A percentile compares a stretch with the other conserved stretches of the same genome.
Conservation (phyloP, 1,140 invertebrate genomes). For the Drosophila rufa region DNA sequence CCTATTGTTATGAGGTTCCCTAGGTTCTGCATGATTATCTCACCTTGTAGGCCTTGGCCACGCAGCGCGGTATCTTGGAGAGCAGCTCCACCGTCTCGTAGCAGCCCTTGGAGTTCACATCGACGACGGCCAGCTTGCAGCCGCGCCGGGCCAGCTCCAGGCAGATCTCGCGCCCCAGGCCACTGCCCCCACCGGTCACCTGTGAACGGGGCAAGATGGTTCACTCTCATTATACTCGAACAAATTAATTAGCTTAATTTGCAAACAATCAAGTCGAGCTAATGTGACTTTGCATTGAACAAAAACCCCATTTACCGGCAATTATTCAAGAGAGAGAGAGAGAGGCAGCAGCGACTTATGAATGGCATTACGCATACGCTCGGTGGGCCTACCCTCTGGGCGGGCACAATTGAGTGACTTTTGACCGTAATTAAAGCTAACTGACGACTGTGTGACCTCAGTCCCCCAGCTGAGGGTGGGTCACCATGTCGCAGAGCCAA, state of each 20-base stretch:
- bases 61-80: slow-evolving; percentile 62
- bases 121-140: slow-evolving; percentile 81
- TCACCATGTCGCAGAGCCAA: slow-evolving; percentile 1
- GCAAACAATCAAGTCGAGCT: slow-evolving; percentile 66
- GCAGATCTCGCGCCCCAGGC: slow-evolving; percentile 81
- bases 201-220: slow-evolving; percentile 35
- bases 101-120: slow-evolving; percentile 82
- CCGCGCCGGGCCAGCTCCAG: slow-evolving; percentile 74
- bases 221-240: slow-evolving; percentile 46
- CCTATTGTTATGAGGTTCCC: background rate
- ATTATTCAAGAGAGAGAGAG: slow-evolving; percentile 27
- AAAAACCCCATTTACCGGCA: slow-evolving; percentile 53
- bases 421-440: slow-evolving; percentile 74
- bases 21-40: background rate
- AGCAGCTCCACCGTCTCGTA: slow-evolving; percentile 76
- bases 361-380: slow-evolving; percentile 56
- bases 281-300: slow-evolving; percentile 49
- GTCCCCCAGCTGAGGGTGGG: slow-evolving; percentile 10
- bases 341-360: slow-evolving; percentile 28
- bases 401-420: slow-evolving; percentile 71
- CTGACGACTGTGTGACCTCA: slow-evolving; percentile 48
- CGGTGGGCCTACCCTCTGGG: slow-evolving; percentile 30
- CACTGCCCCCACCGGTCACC: slow-evolving; percentile 83
- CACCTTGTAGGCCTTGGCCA: slow-evolving; percentile 83
- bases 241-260: slow-evolving; percentile 78